These are phyloP conservation scores for Arbacia lixula DNA, from an alignment of 53 echinoderm and acorn worm genomes.

Conservation along the genomic window DNA sequence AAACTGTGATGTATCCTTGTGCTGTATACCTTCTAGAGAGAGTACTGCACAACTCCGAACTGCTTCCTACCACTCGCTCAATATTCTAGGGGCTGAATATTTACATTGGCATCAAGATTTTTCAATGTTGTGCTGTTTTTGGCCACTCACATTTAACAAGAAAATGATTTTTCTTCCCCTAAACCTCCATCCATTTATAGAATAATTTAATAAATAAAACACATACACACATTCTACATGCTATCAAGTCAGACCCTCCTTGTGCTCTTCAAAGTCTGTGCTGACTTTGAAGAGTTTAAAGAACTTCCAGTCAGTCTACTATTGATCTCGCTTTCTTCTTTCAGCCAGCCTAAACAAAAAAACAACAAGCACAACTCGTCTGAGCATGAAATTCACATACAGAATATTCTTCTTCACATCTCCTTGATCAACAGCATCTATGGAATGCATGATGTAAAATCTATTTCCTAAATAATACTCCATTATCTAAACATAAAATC, in stretches of 20 bases:
- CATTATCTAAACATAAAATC: background rate
- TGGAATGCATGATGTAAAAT: constrained; percentile 20
- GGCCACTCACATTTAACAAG: background rate
- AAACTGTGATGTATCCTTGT: no score
- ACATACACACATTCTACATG: constrained; percentile 17
- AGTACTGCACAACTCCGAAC: no score
- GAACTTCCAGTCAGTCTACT: background rate
- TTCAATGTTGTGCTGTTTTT: no score
- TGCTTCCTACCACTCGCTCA: no score
- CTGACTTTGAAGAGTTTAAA: background rate
- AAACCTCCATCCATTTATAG: constrained; percentile 16
- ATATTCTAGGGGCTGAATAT: no score
- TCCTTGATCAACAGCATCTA: background rate
- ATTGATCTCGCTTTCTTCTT: background rate
- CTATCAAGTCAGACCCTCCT: background rate
- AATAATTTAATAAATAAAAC: constrained; percentile 44
- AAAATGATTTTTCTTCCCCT: background rate
- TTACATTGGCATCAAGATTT: no score
- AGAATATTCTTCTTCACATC: background rate
- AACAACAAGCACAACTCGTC: constrained; percentile 2
- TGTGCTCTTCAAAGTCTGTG: background rate
- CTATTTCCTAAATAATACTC: background rate
- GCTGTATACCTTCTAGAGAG: no score
- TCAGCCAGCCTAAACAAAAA: constrained; percentile 6
- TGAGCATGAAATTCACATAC: constrained; percentile 4